Conservation (phyloP, 1,140 invertebrate genomes). For the Tigriopus japonicus region DNA sequence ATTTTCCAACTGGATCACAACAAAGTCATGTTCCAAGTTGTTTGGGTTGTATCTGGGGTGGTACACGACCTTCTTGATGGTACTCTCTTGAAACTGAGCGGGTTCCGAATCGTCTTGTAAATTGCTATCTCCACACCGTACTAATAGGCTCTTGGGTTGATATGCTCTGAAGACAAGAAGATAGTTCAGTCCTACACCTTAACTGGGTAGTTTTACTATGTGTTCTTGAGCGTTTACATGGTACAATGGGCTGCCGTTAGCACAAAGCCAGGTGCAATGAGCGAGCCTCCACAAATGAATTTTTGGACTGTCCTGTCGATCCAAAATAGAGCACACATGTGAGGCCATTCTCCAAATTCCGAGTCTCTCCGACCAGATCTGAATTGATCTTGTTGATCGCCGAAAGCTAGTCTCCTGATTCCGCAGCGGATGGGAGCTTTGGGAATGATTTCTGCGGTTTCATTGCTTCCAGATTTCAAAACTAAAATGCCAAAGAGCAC, state of each 20-base stretch:
- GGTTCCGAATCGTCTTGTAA: background rate
- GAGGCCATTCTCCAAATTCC: constrained; percentile 27
- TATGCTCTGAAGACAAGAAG: background rate
- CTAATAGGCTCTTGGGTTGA: background rate
- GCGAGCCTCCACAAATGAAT: constrained; percentile 31
- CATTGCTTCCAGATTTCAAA: too few relatives aligned
- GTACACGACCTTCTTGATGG: background rate
- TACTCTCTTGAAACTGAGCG: background rate
- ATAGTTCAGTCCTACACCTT: background rate
- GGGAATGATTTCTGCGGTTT: too few relatives aligned
- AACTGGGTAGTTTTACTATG: background rate
- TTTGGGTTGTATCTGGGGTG: background rate
- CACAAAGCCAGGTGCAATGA: constrained; percentile 30
- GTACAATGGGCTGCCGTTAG: constrained; percentile 36
- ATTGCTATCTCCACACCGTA: background rate
- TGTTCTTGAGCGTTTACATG: background rate
- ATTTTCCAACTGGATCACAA: background rate
- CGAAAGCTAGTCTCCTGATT: too few relatives aligned
- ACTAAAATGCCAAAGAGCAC: too few relatives aligned
- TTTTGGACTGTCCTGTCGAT: constrained; percentile 14
- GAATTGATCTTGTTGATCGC: too few relatives aligned
- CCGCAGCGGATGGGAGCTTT: too few relatives aligned
- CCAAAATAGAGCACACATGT: constrained; percentile 22
- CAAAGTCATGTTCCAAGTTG: background rate
- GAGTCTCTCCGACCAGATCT: background rate